Evolutionary conservation across 2,888 invertebrate genomes (phyloP).

Genomic region (Parasteatoda lunata): DNA sequence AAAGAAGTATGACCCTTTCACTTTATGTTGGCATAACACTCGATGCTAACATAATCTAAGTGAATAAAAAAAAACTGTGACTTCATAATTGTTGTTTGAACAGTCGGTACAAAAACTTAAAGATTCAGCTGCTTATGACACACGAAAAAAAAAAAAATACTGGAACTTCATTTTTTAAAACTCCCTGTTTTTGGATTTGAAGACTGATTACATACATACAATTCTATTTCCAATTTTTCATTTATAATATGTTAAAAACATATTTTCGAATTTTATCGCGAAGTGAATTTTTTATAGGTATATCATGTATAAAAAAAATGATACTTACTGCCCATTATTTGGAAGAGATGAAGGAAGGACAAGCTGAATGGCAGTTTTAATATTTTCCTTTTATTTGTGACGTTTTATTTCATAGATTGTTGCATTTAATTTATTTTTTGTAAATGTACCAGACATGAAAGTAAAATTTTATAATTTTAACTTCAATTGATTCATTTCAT

Average conservation of each 20-base stretch:
- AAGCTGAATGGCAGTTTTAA: neutral
- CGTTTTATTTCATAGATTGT: no score
- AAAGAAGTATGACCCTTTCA: constrained; percentile 46
- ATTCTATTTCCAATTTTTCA: neutral
- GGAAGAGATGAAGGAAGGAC: constrained; percentile 10
- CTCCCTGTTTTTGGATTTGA: constrained; percentile 26
- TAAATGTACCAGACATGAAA: no score
- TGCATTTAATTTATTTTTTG: no score
- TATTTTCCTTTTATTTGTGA: no score
- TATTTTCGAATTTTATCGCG: no score
- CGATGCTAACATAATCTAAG: constrained; percentile 52
- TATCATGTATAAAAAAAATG: no score
- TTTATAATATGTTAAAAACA: neutral
- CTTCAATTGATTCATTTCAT: no score
- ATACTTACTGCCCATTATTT: no score
- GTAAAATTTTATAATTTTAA: no score
- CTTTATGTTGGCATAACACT: constrained; percentile 44
- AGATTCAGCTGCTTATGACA: constrained; percentile 60
- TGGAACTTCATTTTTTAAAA: constrained; percentile 41
- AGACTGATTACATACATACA: constrained; percentile 43
- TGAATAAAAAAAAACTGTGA: constrained; percentile 38
- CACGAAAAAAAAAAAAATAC: constrained; percentile 46
- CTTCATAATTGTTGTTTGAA: constrained; percentile 65
- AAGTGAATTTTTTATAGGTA: no score
- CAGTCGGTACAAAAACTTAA: constrained; percentile 61